phyloP scores from a whole-genome alignment of 2,888 invertebrate genomes.

The Drosophila leonis region DNA sequence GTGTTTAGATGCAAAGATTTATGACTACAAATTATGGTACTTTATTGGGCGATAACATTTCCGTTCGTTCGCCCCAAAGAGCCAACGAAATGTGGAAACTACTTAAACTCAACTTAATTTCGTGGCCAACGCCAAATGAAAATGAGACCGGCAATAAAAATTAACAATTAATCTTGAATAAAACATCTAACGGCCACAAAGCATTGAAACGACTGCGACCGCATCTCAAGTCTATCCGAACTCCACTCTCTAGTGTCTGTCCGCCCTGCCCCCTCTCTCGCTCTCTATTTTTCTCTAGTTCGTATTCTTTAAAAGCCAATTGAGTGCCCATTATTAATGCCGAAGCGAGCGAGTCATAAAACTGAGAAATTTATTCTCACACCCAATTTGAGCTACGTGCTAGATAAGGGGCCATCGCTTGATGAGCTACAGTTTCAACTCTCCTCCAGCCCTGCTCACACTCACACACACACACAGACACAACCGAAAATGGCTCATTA shows the following conservation, averaged over 20 bases:
- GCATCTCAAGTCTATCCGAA: neutral
- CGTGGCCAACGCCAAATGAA: constrained; percentile 44
- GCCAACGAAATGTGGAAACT: constrained; percentile 36
- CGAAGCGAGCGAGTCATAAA: constrained; percentile 68
- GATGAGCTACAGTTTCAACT: constrained; percentile 35
- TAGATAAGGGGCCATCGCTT: constrained; percentile 55
- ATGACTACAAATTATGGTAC: constrained; percentile 82
- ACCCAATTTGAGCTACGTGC: constrained; percentile 73
- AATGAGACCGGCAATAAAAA: constrained; percentile 73
- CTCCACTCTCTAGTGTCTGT: neutral
- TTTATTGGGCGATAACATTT: constrained; percentile 79
- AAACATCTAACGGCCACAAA: constrained; percentile 68
- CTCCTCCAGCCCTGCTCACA: neutral
- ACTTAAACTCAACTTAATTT: constrained; percentile 75
- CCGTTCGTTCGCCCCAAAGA: constrained; percentile 59
- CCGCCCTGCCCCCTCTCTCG: neutral
- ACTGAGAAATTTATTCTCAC: constrained; percentile 81
- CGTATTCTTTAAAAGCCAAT: constrained; percentile 55
- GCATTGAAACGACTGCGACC: constrained; percentile 14
- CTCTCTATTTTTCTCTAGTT: constrained; percentile 16
- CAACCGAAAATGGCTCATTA: constrained; percentile 62
- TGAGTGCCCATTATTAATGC: constrained; percentile 76
- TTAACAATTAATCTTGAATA: constrained; percentile 77
- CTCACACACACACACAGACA: constrained; percentile 3
- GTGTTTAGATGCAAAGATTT: constrained; percentile 79